Percentiles rank a stretch among this genome's conserved stretches.
Conservation (phyloP, 35 echinoderm and acorn worm species). For the Apostichopus parvimensis region DNA sequence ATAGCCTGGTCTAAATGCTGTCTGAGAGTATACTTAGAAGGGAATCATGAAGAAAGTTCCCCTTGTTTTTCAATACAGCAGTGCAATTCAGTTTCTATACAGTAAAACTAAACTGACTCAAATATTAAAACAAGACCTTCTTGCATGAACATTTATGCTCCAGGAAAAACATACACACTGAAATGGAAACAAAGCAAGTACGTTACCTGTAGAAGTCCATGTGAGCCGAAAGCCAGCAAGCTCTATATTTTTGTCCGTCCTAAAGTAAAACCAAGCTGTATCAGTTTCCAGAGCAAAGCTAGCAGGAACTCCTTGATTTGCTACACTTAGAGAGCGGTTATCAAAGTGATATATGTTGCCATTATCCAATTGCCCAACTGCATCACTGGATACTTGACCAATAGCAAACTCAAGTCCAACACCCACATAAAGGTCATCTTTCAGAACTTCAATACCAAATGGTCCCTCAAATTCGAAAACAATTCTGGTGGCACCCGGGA, state of each 20-base stretch:
- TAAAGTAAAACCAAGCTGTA: conserved; percentile 73
- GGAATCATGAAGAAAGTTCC: too few species aligned
- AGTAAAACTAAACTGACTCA: too few species aligned
- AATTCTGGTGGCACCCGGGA: conserved; percentile 46
- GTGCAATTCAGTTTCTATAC: too few species aligned
- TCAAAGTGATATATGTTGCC: conserved; percentile 34
- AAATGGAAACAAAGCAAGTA: not conserved
- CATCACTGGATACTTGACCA: not conserved
- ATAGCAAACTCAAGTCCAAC: not conserved
- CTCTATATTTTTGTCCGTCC: conserved; percentile 74
- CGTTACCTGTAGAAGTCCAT: conserved; percentile 30
- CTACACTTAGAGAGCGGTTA: conserved; percentile 8
- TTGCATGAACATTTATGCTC: too few species aligned
- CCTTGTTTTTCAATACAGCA: too few species aligned
- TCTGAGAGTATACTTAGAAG: too few species aligned
- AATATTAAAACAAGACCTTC: too few species aligned
- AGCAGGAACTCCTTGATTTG: conserved; percentile 17
- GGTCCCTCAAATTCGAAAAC: conserved; percentile 24
- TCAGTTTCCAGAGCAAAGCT: conserved; percentile 53
- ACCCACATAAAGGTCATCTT: conserved; percentile 54
- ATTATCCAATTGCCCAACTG: conserved; percentile 6
- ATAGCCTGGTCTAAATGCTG: too few species aligned
- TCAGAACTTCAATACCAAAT: conserved; percentile 31
- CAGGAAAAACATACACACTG: not conserved
- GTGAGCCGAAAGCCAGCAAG: conserved; percentile 38